phyloP scores from a whole-genome alignment of 1,140 invertebrate genomes.

The Drusus annulatus region DNA sequence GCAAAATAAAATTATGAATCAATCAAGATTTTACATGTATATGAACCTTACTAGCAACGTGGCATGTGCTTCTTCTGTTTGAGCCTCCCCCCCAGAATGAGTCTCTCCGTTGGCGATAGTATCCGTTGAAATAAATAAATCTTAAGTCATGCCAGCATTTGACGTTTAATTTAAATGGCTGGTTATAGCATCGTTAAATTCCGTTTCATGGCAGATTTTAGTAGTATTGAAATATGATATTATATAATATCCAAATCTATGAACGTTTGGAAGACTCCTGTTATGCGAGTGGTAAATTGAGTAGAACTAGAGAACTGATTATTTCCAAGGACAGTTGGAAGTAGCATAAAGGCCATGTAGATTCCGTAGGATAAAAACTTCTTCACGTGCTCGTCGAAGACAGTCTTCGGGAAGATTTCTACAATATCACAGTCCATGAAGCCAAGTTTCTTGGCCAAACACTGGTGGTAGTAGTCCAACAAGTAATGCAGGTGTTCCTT shows the following conservation, averaged over 20 bases:
- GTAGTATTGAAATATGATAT: no score
- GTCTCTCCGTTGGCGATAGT: no score
- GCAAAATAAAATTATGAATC: no score
- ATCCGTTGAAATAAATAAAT: no score
- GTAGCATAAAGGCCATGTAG: slow-evolving; percentile 40
- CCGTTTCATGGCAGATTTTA: no score
- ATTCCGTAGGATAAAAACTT: slow-evolving; percentile 43
- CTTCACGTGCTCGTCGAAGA: slow-evolving; percentile 61
- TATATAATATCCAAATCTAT: not conserved
- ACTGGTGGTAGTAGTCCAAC: slow-evolving; percentile 73
- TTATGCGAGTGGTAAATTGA: slow-evolving; percentile 23
- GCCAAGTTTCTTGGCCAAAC: slow-evolving; percentile 63
- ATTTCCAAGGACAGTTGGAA: slow-evolving; percentile 43
- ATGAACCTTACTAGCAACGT: no score
- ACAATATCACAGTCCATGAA: slow-evolving; percentile 65
- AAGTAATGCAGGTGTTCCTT: slow-evolving; percentile 63
- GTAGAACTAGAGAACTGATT: not conserved
- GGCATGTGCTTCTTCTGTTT: no score
- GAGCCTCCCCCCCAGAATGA: no score
- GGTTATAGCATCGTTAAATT: no score
- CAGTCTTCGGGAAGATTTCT: slow-evolving; percentile 28
- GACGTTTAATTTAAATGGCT: no score
- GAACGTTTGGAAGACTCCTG: slow-evolving; percentile 16
- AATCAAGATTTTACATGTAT: no score
- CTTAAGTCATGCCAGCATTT: no score